Evolutionary conservation across 2,888 invertebrate species (phyloP), one percentile per base, ranked within the genome.

Genomic region (Tillus elongatus): DNA sequence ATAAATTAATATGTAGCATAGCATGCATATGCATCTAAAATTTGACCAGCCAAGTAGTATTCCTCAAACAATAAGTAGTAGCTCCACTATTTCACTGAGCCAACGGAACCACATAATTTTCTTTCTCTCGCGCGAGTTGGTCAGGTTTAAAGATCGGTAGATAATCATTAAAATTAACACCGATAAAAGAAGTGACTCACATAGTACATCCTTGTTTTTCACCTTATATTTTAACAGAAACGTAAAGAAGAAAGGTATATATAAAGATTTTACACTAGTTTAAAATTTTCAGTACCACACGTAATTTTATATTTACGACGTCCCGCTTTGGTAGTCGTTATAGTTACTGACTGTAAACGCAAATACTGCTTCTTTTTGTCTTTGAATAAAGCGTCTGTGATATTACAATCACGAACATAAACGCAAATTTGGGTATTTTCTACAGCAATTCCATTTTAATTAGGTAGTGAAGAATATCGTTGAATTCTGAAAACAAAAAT

Each of bases 1-100:
- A 65, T 66, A 67, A 67, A 67, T 67, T 67, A 66, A 67, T 66
- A 66, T 63, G 64, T 65, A 63, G 64, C 60, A 63, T n/a, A 57
- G 64, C 65, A 66, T 66, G 64, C 64, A 66, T 66, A 66, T 66
- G 66, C 63, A 66, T 66, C 63, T 51, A 46, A 45, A 49, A 46
- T 39, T 42, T 46, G 56, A 39, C 58, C 63, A 52, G 47, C 39
- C 39, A 35, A 45, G 35, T 45, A 36, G 30, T 58, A 41, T 39
- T 33, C 36, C 36, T 44, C 43, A 51, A 63, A 66, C 64, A 65
- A 66, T 64, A 58, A 51, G 43, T 26, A 39, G 38, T 30, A 40
- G 43, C 46, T 45, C 46, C 50, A 56, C 45, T 47, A 53, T 46
- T 50, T 49, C 43, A 45, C 47, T 60, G 64, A 48, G 44, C 60